Base-by-base conservation (phyloP, 2,113 vertebrate species). In the Erpornis zantholeuca region DNA sequence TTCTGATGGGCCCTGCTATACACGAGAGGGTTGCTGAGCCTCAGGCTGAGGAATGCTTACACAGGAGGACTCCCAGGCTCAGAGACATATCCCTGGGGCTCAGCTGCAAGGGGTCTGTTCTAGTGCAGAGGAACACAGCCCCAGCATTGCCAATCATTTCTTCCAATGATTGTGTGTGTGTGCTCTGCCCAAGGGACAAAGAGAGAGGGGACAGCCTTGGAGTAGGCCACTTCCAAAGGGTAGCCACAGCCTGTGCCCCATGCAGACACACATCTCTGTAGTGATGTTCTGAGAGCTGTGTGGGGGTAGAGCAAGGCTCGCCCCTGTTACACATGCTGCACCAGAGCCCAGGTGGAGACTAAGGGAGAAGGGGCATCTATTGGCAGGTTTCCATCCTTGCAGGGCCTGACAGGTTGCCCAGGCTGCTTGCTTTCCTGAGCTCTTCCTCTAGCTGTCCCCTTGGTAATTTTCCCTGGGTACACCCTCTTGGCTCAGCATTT, bases 201-300 rank as follows among this genome's bases (percentile, higher is more conserved):
- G 35, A 59, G 50, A 75, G 61, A 63, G 47, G 27, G 33, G 8
- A 18, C 15, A 57, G 57, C 33, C 42, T 44, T 63, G 64, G 70
- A n/a, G 60, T 1, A 20, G 70, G 22, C 25, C 60, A 6, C 42
- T 85, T 66, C 38, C 53, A 22, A 31, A 44, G 71, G 52, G 33
- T 44, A 54, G 64, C 31, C 33, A 4, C 2, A 0, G 42, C 18
- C 9, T 15, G 65, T 21, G 25, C 28, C 50, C 24, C 1, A 1
- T 38, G 23, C 53, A 50, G 54, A 33, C 50, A 11, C 56, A 19
- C 6, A 1, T 15, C 29, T 54, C 75, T 73, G 23, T 7, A n/a
- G 36, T 17, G 33, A 21, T 53, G 42, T 14, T 33, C 21, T 35
- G 49, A 29, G 73, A 16, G 40, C 59, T 35, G 23, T 3, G 40